phyloP scores from a whole-genome alignment of 2,888 invertebrate genomes.

The Tinea pellionella region DNA sequence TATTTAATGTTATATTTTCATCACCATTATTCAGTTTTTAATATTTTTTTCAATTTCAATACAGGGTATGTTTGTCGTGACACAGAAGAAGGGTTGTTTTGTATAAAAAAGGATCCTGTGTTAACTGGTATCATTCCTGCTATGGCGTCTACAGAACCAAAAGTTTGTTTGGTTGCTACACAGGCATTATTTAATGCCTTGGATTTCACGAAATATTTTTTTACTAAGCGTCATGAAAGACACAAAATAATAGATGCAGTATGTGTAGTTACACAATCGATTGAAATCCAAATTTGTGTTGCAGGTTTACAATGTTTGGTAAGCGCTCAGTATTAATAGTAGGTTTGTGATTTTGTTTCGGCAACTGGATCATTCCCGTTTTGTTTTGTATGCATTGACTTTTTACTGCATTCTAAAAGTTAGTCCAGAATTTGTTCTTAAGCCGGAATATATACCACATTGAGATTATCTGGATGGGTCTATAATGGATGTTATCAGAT shows the following conservation, averaged over 20 bases:
- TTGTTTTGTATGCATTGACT: too few species aligned
- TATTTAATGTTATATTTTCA: too few species aligned
- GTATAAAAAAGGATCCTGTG: slow-evolving; percentile 94
- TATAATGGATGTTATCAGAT: too few species aligned
- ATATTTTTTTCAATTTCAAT: slow-evolving; percentile 21
- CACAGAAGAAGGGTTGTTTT: slow-evolving; percentile 92
- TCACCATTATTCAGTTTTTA: too few species aligned
- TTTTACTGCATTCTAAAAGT: too few species aligned
- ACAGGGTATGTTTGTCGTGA: slow-evolving; percentile 95
- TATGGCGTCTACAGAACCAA: slow-evolving; percentile 94
- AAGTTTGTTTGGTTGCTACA: slow-evolving; percentile 96
- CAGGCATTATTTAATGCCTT: slow-evolving; percentile 96
- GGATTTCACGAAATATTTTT: slow-evolving; percentile 99
- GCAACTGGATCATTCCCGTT: too few species aligned
- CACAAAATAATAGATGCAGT: slow-evolving; percentile 99
- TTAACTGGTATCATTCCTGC: slow-evolving; percentile 99
- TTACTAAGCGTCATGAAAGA: slow-evolving; percentile 96
- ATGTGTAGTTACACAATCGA: slow-evolving; percentile 97
- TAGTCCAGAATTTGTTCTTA: too few species aligned
- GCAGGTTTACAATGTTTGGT: slow-evolving; percentile 98
- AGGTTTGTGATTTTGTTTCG: too few species aligned
- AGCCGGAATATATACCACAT: too few species aligned
- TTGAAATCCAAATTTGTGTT: slow-evolving; percentile 91
- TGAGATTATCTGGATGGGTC: too few species aligned
- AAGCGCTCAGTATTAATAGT: slow-evolving; percentile 22